A percentile compares a stretch with the other conserved stretches of the same genome.
Evolutionary conservation across 1,140 invertebrate species (phyloP).

Genomic region (Papilio glaucus): DNA sequence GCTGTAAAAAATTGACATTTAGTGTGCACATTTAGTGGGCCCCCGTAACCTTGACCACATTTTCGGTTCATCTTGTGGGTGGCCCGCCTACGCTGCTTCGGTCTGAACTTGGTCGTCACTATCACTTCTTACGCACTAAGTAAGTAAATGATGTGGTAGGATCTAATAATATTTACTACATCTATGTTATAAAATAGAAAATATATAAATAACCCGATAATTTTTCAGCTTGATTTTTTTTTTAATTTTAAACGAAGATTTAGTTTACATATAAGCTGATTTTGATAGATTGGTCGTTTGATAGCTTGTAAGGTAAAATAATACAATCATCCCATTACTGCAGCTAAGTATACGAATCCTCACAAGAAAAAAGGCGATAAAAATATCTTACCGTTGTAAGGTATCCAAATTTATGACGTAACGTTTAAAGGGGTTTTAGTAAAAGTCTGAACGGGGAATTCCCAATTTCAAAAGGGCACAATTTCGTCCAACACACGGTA

Average conservation of each 20-base stretch:
- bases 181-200: background rate
- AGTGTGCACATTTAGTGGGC: no score
- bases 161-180: no score
- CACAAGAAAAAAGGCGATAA: conserved; percentile 17
- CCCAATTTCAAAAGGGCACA: background rate
- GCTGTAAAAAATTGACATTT: no score
- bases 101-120: no score
- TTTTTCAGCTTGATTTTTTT: background rate
- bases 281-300: background rate
- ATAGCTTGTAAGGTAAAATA: conserved; percentile 20
- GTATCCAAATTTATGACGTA: background rate
- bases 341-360: background rate
- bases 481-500: no score
- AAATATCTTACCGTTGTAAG: conserved; percentile 10
- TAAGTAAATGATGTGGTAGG: no score
- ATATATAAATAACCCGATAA: background rate
- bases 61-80: no score
- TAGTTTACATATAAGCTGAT: background rate
- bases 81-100: no score
- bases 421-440: background rate
- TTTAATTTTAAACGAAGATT: background rate
- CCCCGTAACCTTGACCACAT: no score
- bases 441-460: background rate
- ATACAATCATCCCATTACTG: conserved; percentile 6
- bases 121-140: no score